Base-by-base conservation (phyloP, 2,113 vertebrate genomes). In the Blennius ocellaris region DNA sequence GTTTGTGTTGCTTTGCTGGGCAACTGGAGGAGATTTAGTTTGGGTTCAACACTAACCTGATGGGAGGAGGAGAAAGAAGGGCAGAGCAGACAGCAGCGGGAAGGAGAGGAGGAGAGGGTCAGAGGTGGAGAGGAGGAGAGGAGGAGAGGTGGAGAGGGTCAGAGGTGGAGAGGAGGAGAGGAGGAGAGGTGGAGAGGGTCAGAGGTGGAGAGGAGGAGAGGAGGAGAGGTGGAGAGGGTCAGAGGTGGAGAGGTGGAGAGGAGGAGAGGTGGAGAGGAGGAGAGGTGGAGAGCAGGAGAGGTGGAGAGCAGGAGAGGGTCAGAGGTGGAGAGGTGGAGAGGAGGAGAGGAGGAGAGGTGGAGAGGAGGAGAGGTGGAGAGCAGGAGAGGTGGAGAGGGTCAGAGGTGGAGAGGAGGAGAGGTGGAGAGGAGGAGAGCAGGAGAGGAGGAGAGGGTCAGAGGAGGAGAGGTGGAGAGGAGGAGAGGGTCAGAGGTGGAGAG, bases 1-100 rank as follows among this genome's bases (percentile, higher is more conserved):
- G 64, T 71, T 79, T 76, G 71, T 52, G 45, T 80, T 80, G 6
- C 40, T 52, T 48, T 76, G 73, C 53, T 75, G 79, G 82, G 85
- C 71, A 84, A 73, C 65, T 57, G 3, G 15, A 82, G 63, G 65
- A 76, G 68, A 15, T 56, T 73, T 45, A 52, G 9, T 48, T 74
- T 81, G 43, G 55, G 71, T 68, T 74, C 69, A 41, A 14, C 53
- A 47, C 57, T 55, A 51, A 52, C 17, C n/a, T 36, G 44, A 71
- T 14, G 40, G 59, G 21, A 30, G 21, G 21, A 30, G 21, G 21
- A 30, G 21, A 30, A 30, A 30, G 21, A 30, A 30, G 21, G 21
- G 21, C 21, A 70, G 14, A 17, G 1, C 6, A 49, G 58, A 30
- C 21, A 37, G 15, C 15, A 8, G 9, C 6, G 6, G 30, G 11